Evolutionary conservation across 2,888 invertebrate genomes (phyloP).

Genomic region (Apomyelois bistriatella): DNA sequence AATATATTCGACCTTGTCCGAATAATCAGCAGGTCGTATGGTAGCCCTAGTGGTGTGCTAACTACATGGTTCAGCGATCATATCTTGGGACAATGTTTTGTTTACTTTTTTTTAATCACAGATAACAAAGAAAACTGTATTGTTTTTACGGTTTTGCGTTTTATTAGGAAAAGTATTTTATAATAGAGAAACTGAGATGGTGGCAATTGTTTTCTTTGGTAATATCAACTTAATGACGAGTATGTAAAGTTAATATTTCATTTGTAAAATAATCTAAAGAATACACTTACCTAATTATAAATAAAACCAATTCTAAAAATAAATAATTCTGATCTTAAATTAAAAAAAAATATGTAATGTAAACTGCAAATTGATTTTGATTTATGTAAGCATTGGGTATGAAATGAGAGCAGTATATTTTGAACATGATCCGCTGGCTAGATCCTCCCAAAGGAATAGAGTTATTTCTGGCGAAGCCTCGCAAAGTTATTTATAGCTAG

Average conservation of each 20-base stretch:
- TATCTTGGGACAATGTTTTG: slow-evolving; percentile 2
- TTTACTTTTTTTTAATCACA: slow-evolving; percentile 6
- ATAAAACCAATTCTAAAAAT: no score
- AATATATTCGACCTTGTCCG: neutral
- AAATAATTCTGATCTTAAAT: no score
- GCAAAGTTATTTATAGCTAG: slow-evolving; percentile 1
- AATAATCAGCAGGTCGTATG: neutral
- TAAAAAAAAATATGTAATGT: no score
- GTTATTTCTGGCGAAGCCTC: neutral
- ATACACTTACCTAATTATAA: no score
- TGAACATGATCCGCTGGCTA: neutral
- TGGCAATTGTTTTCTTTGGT: neutral
- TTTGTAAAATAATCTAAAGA: no score
- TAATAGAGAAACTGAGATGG: neutral
- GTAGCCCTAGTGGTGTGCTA: neutral
- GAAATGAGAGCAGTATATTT: neutral
- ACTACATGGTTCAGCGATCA: neutral
- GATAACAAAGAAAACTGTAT: neutral
- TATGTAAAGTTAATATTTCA: no score
- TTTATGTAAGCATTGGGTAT: no score
- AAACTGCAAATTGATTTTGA: no score
- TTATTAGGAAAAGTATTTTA: slow-evolving; percentile 1
- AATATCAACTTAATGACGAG: neutral
- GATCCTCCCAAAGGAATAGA: neutral
- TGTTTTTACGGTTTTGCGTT: slow-evolving; percentile 4